Evolutionary conservation across 1,140 invertebrate genomes (phyloP).

Genomic region (Charaxes varanes): DNA sequence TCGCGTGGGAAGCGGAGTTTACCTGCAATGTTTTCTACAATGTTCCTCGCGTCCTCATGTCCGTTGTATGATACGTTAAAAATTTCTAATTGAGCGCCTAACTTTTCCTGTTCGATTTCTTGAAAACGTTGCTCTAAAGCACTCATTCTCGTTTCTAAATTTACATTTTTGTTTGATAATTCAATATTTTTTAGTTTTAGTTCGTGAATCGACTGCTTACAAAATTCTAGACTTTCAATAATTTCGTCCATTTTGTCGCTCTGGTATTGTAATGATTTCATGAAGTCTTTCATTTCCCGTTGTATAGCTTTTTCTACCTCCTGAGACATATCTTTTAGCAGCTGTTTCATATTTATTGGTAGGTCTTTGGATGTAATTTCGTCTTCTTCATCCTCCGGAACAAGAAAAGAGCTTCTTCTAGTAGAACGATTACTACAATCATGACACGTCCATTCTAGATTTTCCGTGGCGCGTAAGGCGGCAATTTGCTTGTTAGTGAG

Average conservation of each 20-base stretch:
- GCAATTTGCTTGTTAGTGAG: conserved; percentile 8
- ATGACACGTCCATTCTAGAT: conserved; percentile 9
- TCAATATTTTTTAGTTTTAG: conserved; percentile 15
- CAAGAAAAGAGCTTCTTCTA: conserved; percentile 1
- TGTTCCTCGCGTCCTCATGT: conserved; percentile 2
- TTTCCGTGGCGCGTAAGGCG: conserved; percentile 5
- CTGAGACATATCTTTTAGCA: background rate
- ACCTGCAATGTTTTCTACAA: conserved; percentile 5
- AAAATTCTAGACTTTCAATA: conserved; percentile 1
- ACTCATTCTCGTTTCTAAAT: conserved; percentile 15
- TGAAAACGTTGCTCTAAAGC: conserved; percentile 18
- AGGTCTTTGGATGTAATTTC: background rate
- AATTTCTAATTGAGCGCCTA: conserved; percentile 14
- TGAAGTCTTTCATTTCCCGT: conserved; percentile 4
- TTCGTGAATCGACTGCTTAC: conserved; percentile 1
- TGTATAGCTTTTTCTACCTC: conserved; percentile 2
- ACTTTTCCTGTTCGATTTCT: conserved; percentile 17
- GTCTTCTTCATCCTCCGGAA: background rate
- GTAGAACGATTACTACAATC: conserved; percentile 2
- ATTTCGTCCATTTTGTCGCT: conserved; percentile 3
- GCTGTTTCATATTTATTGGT: background rate
- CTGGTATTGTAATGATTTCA: conserved; percentile 1
- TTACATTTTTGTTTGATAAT: conserved; percentile 14
- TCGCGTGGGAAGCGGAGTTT: conserved; percentile 7
- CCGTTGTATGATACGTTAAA: conserved; percentile 3